These are phyloP conservation scores for Prionailurus viverrinus DNA, from an alignment of 2,113 vertebrate genomes.

Conservation along the genomic window DNA sequence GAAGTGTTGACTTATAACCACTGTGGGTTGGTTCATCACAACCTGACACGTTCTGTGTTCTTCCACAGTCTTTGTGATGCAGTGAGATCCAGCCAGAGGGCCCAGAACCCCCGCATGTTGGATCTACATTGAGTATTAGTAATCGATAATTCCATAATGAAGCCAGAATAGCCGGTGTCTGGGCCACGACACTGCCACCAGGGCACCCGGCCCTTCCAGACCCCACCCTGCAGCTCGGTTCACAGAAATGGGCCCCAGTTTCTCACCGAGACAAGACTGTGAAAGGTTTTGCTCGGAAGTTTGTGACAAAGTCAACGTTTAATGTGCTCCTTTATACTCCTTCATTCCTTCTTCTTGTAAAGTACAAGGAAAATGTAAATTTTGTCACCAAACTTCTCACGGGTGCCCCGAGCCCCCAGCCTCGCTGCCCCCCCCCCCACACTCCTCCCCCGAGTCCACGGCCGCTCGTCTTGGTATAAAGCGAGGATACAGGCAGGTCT, in stretches of 20 bases:
- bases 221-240: neutral
- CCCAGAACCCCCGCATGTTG: neutral
- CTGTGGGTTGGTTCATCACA: neutral
- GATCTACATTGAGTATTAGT: neutral
- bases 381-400: neutral
- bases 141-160: neutral
- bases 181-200: neutral
- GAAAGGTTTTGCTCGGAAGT: neutral
- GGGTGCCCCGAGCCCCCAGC: neutral
- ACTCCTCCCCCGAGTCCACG: fast-evolving
- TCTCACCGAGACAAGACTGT: neutral
- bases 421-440: neutral
- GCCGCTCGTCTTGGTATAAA: too few species aligned
- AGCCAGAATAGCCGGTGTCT: neutral
- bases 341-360: neutral
- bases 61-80: neutral
- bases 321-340: neutral
- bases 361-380: neutral
- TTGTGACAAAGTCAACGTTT: neutral
- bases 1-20: fast-evolving
- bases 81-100: neutral
- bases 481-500: too few species aligned
- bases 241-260: neutral
- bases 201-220: too few species aligned
- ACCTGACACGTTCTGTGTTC: neutral